phyloP scores from a whole-genome alignment of 2,113 vertebrate species.

The Cyprinodon variegatus region DNA sequence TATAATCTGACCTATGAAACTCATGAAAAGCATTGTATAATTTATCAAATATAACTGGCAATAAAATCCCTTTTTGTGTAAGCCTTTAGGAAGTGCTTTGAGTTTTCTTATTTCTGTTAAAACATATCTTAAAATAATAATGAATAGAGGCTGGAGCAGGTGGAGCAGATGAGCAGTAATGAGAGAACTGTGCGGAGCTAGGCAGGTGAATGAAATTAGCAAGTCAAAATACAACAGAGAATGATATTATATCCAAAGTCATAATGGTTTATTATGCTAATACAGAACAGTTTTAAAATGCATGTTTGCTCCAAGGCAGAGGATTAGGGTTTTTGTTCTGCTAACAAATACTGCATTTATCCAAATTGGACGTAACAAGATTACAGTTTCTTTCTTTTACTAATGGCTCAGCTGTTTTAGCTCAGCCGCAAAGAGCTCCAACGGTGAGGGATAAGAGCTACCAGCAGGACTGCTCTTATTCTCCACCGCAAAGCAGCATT shows the following conservation, averaged over 20 bases:
- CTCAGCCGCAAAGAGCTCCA: conserved; percentile 17
- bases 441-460: conserved; percentile 26
- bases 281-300: conserved; percentile 17
- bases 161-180: too few species aligned
- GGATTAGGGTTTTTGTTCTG: conserved; percentile 32
- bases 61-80: too few species aligned
- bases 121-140: too few species aligned
- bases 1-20: too few species aligned
- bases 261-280: conserved; percentile 22
- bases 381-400: conserved; percentile 52
- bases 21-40: too few species aligned
- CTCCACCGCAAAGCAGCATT: conserved; percentile 45
- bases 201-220: too few species aligned
- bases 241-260: conserved; percentile 1
- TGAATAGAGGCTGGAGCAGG: too few species aligned
- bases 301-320: conserved; percentile 24
- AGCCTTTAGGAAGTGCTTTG: neutral
- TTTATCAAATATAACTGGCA: too few species aligned
- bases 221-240: neutral
- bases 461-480: conserved; percentile 47
- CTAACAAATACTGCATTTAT: conserved; percentile 45
- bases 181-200: too few species aligned
- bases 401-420: conserved; percentile 44
- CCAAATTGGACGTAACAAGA: conserved; percentile 57
- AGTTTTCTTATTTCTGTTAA: neutral